A percentile compares a stretch with the other conserved stretches of the same genome.
Conservation (phyloP, 2,797 vertebrate species). For the Rhinogobio ventralis region DNA sequence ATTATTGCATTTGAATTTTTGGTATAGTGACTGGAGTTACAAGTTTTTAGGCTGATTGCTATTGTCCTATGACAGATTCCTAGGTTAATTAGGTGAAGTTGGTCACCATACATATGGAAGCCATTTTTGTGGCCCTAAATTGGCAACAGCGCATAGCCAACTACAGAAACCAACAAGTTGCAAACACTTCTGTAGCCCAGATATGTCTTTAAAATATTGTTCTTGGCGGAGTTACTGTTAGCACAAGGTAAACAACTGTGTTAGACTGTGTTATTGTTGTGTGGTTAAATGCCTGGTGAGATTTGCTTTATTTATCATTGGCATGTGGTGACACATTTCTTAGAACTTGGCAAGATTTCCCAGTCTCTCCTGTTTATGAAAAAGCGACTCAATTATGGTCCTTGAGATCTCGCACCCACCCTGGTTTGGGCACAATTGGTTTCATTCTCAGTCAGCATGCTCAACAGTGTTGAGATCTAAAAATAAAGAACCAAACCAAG, state of each 20-base stretch:
- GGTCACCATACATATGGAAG: conserved; percentile 1
- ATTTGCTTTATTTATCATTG: conserved; percentile 26
- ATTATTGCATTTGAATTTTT: not conserved
- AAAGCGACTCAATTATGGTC: conserved; percentile 43
- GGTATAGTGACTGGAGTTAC: not conserved
- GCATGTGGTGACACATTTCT: conserved; percentile 28
- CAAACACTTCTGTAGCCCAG: not conserved
- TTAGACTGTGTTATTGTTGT: not conserved
- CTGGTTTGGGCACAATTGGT: conserved; percentile 50
- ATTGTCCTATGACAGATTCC: not conserved
- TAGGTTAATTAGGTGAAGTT: not conserved
- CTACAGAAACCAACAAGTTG: not conserved
- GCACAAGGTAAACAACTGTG: not conserved
- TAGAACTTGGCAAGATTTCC: conserved; percentile 33
- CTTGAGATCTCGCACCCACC: conserved; percentile 41
- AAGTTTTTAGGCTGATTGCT: not conserved
- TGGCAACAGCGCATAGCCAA: not conserved
- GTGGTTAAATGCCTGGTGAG: conserved; percentile 13
- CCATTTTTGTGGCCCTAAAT: not conserved
- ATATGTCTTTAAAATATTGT: conserved; percentile 1
- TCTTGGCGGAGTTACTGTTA: not conserved
- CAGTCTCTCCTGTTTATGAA: conserved; percentile 36
- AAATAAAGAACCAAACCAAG: conserved; percentile 48
- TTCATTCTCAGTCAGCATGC: conserved; percentile 43
- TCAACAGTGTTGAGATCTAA: conserved; percentile 45